Evolutionary conservation across 2,888 invertebrate species (phyloP).

Genomic region (Philonicus albiceps): DNA sequence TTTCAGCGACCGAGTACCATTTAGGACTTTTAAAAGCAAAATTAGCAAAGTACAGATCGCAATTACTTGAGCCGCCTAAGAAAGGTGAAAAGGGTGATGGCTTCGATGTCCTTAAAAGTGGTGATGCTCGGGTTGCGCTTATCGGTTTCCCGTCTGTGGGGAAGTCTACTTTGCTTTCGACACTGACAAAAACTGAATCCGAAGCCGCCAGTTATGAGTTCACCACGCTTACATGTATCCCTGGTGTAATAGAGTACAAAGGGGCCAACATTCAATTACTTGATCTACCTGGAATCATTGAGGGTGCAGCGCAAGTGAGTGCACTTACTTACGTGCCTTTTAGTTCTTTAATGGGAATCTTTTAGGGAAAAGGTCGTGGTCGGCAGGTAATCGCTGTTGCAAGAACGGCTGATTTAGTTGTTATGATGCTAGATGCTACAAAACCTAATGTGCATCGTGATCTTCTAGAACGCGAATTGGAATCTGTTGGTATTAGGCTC

Average conservation of each 20-base stretch:
- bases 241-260: constrained; percentile 97
- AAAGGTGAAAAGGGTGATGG: constrained; percentile 97
- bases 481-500: constrained; percentile 95
- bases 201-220: constrained; percentile 99
- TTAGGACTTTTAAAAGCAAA: constrained; percentile 97
- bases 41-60: constrained; percentile 92
- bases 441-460: constrained; percentile 96
- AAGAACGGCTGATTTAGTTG: constrained; percentile 94
- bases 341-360: background rate
- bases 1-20: constrained; percentile 96
- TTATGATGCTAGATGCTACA: constrained; percentile 99
- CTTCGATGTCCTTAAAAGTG: constrained; percentile 98
- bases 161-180: constrained; percentile 91
- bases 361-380: constrained; percentile 84
- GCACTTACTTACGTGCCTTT: background rate
- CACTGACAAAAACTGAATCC: constrained; percentile 94
- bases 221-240: constrained; percentile 98
- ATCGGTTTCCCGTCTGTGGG: constrained; percentile 94
- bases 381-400: constrained; percentile 98
- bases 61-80: constrained; percentile 92
- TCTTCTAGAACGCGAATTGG: constrained; percentile 91
- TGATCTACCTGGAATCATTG: constrained; percentile 99
- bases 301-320: constrained; percentile 88
- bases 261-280: constrained; percentile 98
- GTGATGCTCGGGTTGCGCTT: constrained; percentile 96